Percentiles rank a stretch among this genome's conserved stretches.
phyloP scores from a whole-genome alignment of 2,888 invertebrate genomes.

The Uloborus plumipes region DNA sequence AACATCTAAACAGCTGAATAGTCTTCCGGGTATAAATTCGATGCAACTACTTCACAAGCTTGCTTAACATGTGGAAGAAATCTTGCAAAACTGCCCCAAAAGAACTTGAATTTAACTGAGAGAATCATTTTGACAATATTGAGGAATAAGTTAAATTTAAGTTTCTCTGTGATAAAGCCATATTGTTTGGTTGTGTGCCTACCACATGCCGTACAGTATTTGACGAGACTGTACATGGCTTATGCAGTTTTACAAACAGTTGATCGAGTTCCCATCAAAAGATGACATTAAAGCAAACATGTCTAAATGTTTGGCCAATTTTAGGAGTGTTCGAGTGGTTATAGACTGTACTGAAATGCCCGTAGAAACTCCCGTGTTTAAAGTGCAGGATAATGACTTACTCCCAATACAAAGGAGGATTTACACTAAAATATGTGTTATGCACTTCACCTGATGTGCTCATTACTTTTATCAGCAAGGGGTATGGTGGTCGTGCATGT shows the following conservation, averaged over 20 bases:
- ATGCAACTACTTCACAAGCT: no score
- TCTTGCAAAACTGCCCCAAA: no score
- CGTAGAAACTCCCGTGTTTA: neutral
- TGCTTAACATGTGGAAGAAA: no score
- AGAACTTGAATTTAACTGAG: no score
- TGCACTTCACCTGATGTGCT: constrained; percentile 24
- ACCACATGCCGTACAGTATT: no score
- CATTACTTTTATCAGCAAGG: constrained; percentile 21
- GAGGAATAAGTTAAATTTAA: no score
- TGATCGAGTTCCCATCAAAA: neutral
- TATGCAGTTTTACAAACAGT: neutral
- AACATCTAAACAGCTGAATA: neutral
- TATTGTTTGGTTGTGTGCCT: no score
- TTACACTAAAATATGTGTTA: constrained; percentile 14
- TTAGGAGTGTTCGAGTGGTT: neutral
- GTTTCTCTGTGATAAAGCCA: no score
- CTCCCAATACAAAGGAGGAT: constrained; percentile 13
- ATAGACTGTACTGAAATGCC: no score
- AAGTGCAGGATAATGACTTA: constrained; percentile 24
- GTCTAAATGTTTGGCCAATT: constrained; percentile 21
- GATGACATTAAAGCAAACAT: constrained; percentile 1
- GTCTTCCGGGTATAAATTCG: no score
- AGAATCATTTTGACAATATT: no score
- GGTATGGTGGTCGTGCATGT: constrained; percentile 25
- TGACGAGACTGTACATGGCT: neutral